phyloP scores from a whole-genome alignment of 2,797 vertebrate genomes.

The Glossophaga mutica region DNA sequence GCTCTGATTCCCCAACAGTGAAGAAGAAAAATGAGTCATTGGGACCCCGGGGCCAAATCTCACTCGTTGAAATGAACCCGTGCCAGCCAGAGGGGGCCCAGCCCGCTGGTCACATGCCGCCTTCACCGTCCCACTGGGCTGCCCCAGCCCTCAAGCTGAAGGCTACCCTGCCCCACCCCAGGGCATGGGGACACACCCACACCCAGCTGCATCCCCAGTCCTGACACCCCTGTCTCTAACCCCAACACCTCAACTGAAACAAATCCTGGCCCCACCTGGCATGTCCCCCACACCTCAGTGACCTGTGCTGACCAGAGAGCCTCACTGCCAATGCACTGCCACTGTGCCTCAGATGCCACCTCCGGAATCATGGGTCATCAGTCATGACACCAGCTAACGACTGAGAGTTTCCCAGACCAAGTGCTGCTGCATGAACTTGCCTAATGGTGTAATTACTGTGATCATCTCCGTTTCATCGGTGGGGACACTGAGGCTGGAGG shows the following conservation, averaged over 20 bases:
- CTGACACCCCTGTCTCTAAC: neutral
- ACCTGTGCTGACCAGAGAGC: rapidly evolving
- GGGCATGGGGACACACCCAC: neutral
- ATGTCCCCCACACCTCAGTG: no score
- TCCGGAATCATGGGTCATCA: rapidly evolving
- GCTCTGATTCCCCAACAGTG: slow-evolving; percentile 38
- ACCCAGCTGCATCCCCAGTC: neutral
- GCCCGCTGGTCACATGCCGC: neutral
- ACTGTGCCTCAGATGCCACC: neutral
- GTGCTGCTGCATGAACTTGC: neutral
- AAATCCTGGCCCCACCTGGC: neutral
- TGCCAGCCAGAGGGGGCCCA: neutral
- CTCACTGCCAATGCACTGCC: neutral
- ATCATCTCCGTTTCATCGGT: neutral
- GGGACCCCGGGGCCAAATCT: neutral
- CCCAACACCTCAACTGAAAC: neutral
- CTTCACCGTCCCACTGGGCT: neutral
- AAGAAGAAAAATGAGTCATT: slow-evolving; percentile 64
- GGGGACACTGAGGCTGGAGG: neutral
- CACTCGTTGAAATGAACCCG: neutral
- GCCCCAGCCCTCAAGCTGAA: neutral
- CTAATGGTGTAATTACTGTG: rapidly evolving
- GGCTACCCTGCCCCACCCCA: neutral
- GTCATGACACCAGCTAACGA: rapidly evolving
- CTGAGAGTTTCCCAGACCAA: rapidly evolving